Conservation (phyloP, 2,113 vertebrate species). For the Benthochromis sp. region DNA sequence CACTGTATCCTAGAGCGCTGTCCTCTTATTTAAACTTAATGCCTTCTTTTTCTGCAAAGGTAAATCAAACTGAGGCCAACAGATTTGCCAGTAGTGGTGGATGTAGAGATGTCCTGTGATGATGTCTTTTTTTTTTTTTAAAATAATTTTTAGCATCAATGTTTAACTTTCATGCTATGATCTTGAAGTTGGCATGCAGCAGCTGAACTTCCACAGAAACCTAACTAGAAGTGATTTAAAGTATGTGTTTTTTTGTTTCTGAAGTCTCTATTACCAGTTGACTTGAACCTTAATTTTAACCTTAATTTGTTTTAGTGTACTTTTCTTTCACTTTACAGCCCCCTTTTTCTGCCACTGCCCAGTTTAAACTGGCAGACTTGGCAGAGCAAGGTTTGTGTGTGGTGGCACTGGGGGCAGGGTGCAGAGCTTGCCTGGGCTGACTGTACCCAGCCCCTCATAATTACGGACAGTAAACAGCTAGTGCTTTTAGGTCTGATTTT, state of each 20-base stretch:
- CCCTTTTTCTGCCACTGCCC: conserved; percentile 24
- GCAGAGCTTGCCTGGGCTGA: conserved; percentile 36
- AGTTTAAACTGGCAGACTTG: conserved; percentile 39
- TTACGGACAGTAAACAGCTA: conserved; percentile 72
- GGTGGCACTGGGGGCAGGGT: conserved; percentile 60
- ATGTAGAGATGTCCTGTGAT: neutral
- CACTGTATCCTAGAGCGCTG: neutral
- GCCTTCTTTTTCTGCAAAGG: neutral
- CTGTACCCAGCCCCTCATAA: conserved; percentile 69
- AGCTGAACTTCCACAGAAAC: neutral
- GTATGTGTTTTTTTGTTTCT: neutral
- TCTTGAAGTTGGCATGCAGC: neutral
- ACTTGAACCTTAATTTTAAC: neutral
- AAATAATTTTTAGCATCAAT: neutral
- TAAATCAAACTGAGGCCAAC: neutral
- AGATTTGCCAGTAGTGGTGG: neutral
- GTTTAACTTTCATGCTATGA: neutral
- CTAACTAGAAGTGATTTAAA: neutral
- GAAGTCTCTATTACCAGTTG: neutral
- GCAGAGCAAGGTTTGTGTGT: conserved; percentile 39
- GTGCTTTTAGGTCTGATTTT: conserved; percentile 56
- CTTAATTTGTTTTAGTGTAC: neutral
- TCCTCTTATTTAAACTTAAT: neutral
- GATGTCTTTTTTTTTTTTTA: neutral
- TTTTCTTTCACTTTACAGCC: conserved; percentile 12